Evolutionary conservation across 30 jellyfish, hydroid and myxozoan genomes (phyloP).

Genomic region (Turritopsis dohrnii): DNA sequence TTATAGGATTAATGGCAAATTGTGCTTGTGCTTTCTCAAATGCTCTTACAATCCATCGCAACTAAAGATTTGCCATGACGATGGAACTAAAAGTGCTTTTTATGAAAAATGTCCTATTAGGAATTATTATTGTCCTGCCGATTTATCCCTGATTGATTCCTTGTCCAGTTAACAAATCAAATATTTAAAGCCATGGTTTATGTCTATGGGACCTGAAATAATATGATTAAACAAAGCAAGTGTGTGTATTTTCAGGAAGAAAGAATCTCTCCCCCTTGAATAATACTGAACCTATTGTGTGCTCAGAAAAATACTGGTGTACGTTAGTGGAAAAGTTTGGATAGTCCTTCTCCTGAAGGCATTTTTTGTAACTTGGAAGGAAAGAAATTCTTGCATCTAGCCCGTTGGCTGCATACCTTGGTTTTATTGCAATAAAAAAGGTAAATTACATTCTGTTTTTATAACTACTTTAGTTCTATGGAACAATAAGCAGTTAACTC

Average conservation of each 20-base stretch:
- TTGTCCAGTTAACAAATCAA: conserved; percentile 77
- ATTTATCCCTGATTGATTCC: conserved; percentile 72
- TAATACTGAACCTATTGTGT: conserved; percentile 57
- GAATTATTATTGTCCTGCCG: conserved; percentile 82
- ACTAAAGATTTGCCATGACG: conserved; percentile 80
- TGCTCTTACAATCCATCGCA: conserved; percentile 54
- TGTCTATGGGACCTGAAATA: conserved; percentile 96
- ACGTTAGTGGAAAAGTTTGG: conserved; percentile 54
- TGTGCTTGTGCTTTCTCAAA: conserved; percentile 63
- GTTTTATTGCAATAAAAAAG: conserved; percentile 60
- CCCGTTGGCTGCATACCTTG: conserved; percentile 83
- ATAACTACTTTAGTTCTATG: too few relatives aligned
- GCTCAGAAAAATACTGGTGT: conserved; percentile 98
- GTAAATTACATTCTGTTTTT: conserved; percentile 22
- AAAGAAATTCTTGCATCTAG: conserved; percentile 46
- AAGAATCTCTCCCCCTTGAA: conserved; percentile 73
- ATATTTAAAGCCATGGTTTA: conserved; percentile 57
- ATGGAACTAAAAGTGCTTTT: conserved; percentile 34
- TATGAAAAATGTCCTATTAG: conserved; percentile 92
- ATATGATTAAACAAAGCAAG: conserved; percentile 62
- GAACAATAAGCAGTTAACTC: too few relatives aligned
- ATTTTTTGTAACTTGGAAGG: conserved; percentile 54
- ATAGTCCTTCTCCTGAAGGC: conserved; percentile 83
- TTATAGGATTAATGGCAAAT: conserved; percentile 24
- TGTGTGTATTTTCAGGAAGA: conserved; percentile 79